Evolutionary conservation across 92 coral and sea anemone genomes (phyloP), one percentile per base, ranked within the genome.

Genomic region (Parazoanthus darwini): DNA sequence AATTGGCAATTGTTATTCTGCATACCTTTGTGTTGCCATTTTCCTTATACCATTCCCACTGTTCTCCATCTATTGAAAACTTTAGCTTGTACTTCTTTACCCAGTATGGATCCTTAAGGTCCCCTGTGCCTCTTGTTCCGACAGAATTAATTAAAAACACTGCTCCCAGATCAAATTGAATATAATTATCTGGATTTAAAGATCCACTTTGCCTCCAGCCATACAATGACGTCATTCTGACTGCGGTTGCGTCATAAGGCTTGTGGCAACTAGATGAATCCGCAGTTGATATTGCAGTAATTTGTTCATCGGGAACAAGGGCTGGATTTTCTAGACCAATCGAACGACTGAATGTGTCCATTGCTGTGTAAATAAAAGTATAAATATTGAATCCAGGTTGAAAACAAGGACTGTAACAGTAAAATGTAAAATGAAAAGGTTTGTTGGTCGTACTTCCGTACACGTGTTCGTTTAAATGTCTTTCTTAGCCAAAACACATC

Each of bases 341-440:
- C 5, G 85, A 81, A 9, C 85, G 85, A 81, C 48, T 56, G 15
- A 56, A 81, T 8, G 85, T 37, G 16, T 81, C 85, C 72, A 81
- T 29, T 35, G 63, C 85, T 81, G 26, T 15, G 26, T 9, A 14
- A 78, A 59, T 37, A 77, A 43, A 77, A 37, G 9, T 6, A 43
- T 39, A 2, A 77, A 77, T 39, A 39, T 77, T 43, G 25, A 20
- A 63, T 63, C 25, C n/a, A 20, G 5, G 3, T 63, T 63, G 3
- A 8, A 63, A 63, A 63, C 70, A 63, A 63, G 16, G 16, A 20
- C 70, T 20, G 26, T 20, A 18, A 63, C 26, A 63, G 14, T 3
- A 63, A 63, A 63, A 63, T 23, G 58, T 11, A 14, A 54, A 13
- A 54, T 54, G 59, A 54, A 63, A 63, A 8, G 70, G 20, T 63